These are phyloP conservation scores for Nixonia krombeini DNA, from an alignment of 1,140 invertebrate genomes.

Conservation along the genomic window DNA sequence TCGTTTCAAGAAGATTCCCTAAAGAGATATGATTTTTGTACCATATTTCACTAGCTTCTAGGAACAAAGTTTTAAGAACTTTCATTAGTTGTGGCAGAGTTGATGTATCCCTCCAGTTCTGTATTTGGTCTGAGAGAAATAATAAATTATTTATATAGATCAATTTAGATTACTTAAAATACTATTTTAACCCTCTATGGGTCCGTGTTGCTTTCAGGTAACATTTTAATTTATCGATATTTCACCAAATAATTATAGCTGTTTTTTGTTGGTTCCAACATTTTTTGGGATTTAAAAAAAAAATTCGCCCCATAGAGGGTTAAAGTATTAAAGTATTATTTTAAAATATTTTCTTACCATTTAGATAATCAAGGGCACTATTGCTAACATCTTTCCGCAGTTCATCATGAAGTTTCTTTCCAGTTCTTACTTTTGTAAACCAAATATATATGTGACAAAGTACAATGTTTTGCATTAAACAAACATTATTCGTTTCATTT, in stretches of 20 bases:
- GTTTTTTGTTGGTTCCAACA: too few relatives aligned
- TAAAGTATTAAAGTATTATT: slow-evolving; percentile 4
- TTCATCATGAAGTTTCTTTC: slow-evolving; percentile 13
- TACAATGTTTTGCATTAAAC: slow-evolving; percentile 57
- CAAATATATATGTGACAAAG: slow-evolving; percentile 62
- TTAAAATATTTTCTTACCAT: slow-evolving; percentile 12
- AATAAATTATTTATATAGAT: too few relatives aligned
- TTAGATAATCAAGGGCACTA: slow-evolving; percentile 13
- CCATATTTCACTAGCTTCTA: slow-evolving; percentile 61
- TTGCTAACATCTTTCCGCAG: slow-evolving; percentile 4
- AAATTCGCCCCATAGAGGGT: too few relatives aligned
- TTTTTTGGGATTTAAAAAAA: too few relatives aligned
- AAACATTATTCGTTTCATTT: slow-evolving; percentile 27
- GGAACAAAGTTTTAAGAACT: slow-evolving; percentile 62
- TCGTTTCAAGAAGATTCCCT: slow-evolving; percentile 37
- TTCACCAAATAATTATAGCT: too few relatives aligned
- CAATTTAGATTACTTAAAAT: too few relatives aligned
- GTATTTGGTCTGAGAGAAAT: slow-evolving; percentile 51
- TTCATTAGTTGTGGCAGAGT: slow-evolving; percentile 53
- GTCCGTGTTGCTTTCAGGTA: too few relatives aligned
- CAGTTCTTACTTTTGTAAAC: slow-evolving; percentile 51
- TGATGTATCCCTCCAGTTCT: slow-evolving; percentile 48
- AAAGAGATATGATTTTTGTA: slow-evolving; percentile 54
- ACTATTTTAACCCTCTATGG: too few relatives aligned
- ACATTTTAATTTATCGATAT: too few relatives aligned